Base-by-base conservation (phyloP, 2,113 vertebrate species). In the Vireo altiloquus region DNA sequence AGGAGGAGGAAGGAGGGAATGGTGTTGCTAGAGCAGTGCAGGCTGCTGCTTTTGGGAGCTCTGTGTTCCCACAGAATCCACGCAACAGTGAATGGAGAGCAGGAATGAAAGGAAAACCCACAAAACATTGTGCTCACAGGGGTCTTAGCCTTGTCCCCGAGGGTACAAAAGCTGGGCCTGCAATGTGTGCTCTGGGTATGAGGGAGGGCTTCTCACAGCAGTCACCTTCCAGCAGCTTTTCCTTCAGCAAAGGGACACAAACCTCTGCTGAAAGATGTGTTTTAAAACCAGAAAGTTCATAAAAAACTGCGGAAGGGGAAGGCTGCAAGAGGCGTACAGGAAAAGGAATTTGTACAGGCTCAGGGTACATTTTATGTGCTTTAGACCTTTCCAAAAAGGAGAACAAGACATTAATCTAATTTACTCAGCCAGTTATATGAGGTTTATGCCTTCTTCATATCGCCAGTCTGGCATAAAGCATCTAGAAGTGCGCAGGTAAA, bases 351-450 rank as follows among this genome's bases (percentile, higher is more conserved):
- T 66, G 33, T 75, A 71, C 49, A 76, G 49, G 65, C 72, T 93
- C 60, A 83, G 60, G 80, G 86, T 79, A 84, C 86, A 93, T 90
- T 96, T 83, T 95, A 85, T 92, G 93, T 79, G 52, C 68, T 82
- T 90, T 75, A 93, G 85, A 92, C 82, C 82, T 75, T 72, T 93
- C 85, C 64, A 89, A 57, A 93, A 90, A 89, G 37, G 53, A 93
- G 89, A 97, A 75, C 25, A 71, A 89, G 76, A 78, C 90, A 92
- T 96, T 93, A 93, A 92, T 90, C 92, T 96, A 83, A 83, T 95
- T 96, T 94, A 93, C 31, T 78, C 82, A 87, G 80, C 71, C 90
- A 75, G 90, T 68, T 93, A 86, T 86, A 64, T 46, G 90, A 89
- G 76, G 52, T 90, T 96, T 94, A 92, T 90, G 64, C 60, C 60